A percentile compares a stretch with the other conserved stretches of the same genome.
phyloP scores from a whole-genome alignment of 64 coral and sea anemone species.

The Dendronephthya gigantea region DNA sequence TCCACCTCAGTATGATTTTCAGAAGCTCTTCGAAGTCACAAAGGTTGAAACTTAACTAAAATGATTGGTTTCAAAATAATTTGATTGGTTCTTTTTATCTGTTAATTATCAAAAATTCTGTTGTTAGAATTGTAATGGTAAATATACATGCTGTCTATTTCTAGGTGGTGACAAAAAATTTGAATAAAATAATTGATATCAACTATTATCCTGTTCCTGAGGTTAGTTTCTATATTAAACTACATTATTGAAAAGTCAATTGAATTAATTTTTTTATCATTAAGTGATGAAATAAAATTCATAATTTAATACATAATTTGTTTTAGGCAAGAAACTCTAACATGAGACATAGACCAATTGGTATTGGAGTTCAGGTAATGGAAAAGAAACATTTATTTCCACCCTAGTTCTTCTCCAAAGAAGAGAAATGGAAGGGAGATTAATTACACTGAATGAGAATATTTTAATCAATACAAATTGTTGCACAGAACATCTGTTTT shows the following conservation, averaged over 20 bases:
- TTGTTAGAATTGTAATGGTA: not conserved
- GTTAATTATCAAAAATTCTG: not conserved
- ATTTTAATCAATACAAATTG: too few species aligned
- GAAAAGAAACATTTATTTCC: too few species aligned
- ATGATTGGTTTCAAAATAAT: too few species aligned
- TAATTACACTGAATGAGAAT: too few species aligned
- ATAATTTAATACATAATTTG: not conserved
- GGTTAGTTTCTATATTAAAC: conserved; percentile 15
- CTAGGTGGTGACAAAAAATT: conserved; percentile 79
- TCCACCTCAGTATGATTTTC: conserved; percentile 54
- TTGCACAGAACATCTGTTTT: too few species aligned
- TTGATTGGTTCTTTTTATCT: too few species aligned
- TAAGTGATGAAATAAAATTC: too few species aligned
- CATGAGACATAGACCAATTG: conserved; percentile 86
- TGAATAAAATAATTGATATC: conserved; percentile 89
- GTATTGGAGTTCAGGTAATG: conserved; percentile 84
- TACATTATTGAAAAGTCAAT: not conserved
- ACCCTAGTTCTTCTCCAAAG: too few species aligned
- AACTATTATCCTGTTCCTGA: conserved; percentile 87
- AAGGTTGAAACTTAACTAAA: conserved; percentile 66
- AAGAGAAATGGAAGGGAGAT: too few species aligned
- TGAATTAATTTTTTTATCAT: too few species aligned
- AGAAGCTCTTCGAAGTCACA: conserved; percentile 92
- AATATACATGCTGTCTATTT: not conserved
- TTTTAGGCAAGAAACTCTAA: conserved; percentile 75